Conservation (phyloP, 1,140 invertebrate species). For the Globodera ellingtonae region DNA sequence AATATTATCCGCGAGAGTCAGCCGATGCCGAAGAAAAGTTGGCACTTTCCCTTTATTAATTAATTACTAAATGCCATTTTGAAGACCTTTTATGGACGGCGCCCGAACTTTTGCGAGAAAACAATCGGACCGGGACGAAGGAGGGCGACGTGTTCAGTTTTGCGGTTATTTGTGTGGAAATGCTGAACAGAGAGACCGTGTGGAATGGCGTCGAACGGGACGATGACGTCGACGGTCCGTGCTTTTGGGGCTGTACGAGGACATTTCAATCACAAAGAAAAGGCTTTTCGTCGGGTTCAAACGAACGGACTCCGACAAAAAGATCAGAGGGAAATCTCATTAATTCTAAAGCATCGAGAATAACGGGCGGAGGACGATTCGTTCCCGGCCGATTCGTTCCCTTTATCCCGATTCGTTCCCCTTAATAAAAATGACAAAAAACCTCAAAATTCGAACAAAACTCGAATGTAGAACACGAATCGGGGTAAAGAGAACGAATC, state of each 20-base stretch:
- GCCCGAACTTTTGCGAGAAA: constrained; percentile 81
- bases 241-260: not conserved
- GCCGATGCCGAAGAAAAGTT: constrained; percentile 38
- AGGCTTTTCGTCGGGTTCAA: no score
- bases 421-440: no score
- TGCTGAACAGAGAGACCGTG: constrained; percentile 69
- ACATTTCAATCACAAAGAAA: not conserved
- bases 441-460: no score
- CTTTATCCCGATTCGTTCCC: no score
- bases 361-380: no score
- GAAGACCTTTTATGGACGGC: constrained; percentile 85
- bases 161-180: constrained; percentile 61
- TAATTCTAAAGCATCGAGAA: no score
- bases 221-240: constrained; percentile 47
- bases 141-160: constrained; percentile 60
- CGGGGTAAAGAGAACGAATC: no score
- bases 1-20: constrained; percentile 38
- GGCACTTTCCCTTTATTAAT: constrained; percentile 18
- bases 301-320: no score
- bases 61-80: constrained; percentile 17
- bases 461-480: no score
- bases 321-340: no score
- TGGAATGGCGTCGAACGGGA: constrained; percentile 50
- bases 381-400: no score
- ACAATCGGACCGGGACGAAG: constrained; percentile 48